Evolutionary conservation across 2,797 vertebrate species (phyloP).

Genomic region (Nyctibius grandis): DNA sequence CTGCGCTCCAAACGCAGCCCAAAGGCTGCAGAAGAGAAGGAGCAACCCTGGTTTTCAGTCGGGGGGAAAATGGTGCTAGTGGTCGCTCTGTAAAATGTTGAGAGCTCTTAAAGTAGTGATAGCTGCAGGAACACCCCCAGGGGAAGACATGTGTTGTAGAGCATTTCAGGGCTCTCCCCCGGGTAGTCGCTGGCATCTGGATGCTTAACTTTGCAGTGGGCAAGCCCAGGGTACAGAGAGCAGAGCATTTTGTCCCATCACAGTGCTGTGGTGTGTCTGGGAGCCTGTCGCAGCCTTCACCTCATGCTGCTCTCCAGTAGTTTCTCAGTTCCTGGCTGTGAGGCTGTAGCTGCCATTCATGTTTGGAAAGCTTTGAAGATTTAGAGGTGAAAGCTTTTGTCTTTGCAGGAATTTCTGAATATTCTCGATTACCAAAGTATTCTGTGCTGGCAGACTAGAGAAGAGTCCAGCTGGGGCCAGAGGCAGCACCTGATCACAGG

Average conservation of each 20-base stretch:
- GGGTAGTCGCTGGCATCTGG: not conserved
- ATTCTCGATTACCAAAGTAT: not conserved
- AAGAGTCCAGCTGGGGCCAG: not conserved
- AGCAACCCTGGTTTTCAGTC: accelerated
- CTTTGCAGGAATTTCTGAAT: not conserved
- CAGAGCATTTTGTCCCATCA: not conserved
- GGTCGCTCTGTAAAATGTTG: not conserved
- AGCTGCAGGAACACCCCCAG: accelerated
- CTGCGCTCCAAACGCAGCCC: not conserved
- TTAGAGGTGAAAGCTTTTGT: not conserved
- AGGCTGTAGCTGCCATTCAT: not conserved
- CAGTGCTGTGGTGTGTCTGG: not conserved
- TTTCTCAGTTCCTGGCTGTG: not conserved
- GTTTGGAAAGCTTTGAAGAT: not conserved
- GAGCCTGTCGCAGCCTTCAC: not conserved
- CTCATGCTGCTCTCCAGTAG: accelerated
- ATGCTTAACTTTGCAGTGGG: not conserved
- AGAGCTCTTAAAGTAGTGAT: not conserved
- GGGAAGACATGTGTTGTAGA: accelerated
- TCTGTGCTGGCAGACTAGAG: not conserved
- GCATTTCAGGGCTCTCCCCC: not conserved
- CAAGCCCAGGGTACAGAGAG: not conserved
- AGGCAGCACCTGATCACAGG: accelerated
- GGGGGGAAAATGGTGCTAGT: not conserved
- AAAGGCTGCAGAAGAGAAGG: not conserved